phyloP scores from a whole-genome alignment of 1,140 invertebrate species.

The Conus ventricosus region DNA sequence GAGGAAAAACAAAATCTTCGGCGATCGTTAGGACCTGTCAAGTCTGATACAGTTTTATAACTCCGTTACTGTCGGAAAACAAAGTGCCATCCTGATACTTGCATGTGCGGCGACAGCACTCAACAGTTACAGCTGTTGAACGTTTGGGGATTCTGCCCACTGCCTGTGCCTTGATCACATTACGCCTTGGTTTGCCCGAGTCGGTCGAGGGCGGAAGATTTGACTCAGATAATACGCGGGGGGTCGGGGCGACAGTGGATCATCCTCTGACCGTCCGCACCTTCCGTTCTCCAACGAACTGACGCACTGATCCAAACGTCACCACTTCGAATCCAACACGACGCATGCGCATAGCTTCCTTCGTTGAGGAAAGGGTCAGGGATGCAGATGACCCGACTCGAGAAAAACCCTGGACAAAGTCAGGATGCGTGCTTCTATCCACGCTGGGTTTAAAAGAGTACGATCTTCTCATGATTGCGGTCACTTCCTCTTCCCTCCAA shows the following conservation, averaged over 20 bases:
- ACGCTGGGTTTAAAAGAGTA: conserved; percentile 17
- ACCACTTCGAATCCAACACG: background rate
- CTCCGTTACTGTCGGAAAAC: no score
- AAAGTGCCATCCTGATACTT: no score
- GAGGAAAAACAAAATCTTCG: no score
- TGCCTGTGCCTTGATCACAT: background rate
- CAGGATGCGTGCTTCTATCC: background rate
- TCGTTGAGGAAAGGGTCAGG: conserved; percentile 18
- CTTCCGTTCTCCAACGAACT: conserved; percentile 12
- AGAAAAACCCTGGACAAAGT: background rate
- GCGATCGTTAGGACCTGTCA: no score
- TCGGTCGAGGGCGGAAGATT: background rate
- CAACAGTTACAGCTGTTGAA: no score
- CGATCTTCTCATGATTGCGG: conserved; percentile 7
- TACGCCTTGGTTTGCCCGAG: background rate
- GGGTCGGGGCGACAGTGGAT: conserved; percentile 17
- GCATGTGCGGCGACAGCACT: no score
- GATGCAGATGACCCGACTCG: background rate
- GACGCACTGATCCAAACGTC: background rate
- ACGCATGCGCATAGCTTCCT: conserved; percentile 20
- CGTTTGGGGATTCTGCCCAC: no score
- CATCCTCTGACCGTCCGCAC: background rate
- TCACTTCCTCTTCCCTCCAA: conserved; percentile 28
- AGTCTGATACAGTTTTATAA: no score
- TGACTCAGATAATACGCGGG: conserved; percentile 10